These are phyloP conservation scores for Ammodytes dubius DNA, from an alignment of 2,113 vertebrate genomes.

Conservation along the genomic window DNA sequence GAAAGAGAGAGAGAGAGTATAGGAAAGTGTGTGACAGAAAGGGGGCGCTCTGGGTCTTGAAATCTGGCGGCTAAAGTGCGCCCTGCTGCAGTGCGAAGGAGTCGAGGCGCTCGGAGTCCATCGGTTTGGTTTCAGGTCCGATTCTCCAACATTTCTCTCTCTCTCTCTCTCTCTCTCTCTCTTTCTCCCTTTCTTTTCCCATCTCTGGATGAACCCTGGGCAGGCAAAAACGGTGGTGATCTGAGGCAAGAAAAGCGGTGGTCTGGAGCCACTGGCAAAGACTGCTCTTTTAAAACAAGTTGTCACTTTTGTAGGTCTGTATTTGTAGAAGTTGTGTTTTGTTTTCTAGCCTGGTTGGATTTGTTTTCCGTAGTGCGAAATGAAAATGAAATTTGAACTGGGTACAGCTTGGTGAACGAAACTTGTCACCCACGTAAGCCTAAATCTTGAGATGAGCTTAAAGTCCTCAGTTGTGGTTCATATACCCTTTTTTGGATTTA, in stretches of 20 bases:
- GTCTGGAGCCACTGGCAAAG: slow-evolving; percentile 36
- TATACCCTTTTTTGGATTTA: slow-evolving; percentile 41
- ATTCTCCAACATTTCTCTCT: slow-evolving; percentile 46
- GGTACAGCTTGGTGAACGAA: slow-evolving; percentile 53
- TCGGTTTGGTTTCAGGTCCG: slow-evolving; percentile 64
- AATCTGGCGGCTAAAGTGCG: slow-evolving; percentile 54
- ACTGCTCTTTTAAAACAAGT: slow-evolving; percentile 59
- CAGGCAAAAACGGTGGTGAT: slow-evolving; percentile 48
- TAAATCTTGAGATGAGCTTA: slow-evolving; percentile 66
- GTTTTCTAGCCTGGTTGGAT: slow-evolving; percentile 1
- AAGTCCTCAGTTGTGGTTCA: slow-evolving; percentile 66
- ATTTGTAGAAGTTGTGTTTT: slow-evolving; percentile 25
- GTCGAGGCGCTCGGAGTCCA: slow-evolving; percentile 59
- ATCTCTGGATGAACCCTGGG: slow-evolving; percentile 72
- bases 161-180: not conserved
- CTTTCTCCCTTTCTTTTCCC: slow-evolving; percentile 13
- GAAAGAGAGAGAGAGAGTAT: not conserved
- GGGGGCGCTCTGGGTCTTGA: slow-evolving; percentile 82
- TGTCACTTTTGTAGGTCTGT: slow-evolving; percentile 70
- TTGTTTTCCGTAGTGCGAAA: not conserved
- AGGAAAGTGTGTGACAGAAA: slow-evolving; percentile 65
- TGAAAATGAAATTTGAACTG: slow-evolving; percentile 9
- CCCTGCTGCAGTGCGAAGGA: slow-evolving; percentile 60
- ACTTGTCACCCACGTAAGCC: slow-evolving; percentile 68
- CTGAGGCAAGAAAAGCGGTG: slow-evolving; percentile 59